Conservation (phyloP, 2,113 vertebrate species). For the Petrocephalus microphthalmus region DNA sequence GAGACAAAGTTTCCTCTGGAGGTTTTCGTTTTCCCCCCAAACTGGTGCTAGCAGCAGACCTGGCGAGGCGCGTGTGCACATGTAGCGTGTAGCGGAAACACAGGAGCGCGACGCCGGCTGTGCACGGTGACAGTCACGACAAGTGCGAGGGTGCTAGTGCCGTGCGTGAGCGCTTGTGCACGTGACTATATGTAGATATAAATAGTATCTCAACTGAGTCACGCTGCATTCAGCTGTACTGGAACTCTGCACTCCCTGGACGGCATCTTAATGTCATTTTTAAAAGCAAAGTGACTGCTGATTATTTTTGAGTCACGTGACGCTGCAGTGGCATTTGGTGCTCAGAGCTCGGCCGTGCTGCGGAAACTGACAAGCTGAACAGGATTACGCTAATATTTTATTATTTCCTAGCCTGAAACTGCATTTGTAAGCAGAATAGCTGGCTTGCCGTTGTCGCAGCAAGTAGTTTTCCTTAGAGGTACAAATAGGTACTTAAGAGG, state of each 20-base stretch:
- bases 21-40: neutral
- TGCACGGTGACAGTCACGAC: constrained; percentile 9
- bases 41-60: constrained; percentile 8
- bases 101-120: constrained; percentile 19
- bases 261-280: neutral
- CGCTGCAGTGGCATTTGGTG: neutral
- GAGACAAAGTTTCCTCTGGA: neutral
- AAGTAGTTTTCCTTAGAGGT: neutral
- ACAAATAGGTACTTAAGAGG: neutral
- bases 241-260: neutral
- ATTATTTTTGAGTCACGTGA: neutral
- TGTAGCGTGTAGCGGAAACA: constrained; percentile 24
- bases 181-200: constrained; percentile 1
- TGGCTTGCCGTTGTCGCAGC: neutral
- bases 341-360: too few species aligned
- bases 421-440: neutral
- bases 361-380: neutral
- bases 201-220: neutral
- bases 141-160: neutral
- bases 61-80: constrained; percentile 24
- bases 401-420: neutral
- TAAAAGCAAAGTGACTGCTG: neutral
- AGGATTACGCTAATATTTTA: neutral
- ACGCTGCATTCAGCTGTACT: neutral
- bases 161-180: neutral